Conservation (phyloP, 2,888 invertebrate species). For the Diarsia dahlii region DNA sequence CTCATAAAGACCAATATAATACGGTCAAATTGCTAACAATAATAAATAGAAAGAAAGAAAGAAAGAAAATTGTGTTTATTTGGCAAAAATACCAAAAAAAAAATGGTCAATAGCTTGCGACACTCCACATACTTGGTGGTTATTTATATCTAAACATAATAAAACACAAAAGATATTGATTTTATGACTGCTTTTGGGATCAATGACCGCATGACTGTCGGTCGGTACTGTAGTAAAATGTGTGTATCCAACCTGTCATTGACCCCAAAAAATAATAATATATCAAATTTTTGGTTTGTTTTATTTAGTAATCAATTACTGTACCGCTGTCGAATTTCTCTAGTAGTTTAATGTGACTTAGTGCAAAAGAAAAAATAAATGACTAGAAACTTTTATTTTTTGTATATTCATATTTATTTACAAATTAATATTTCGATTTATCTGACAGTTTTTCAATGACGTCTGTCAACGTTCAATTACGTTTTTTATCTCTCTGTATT, state of each 20-base stretch:
- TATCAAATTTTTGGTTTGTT: background rate
- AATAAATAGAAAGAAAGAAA: no score
- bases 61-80: no score
- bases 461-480: slow-evolving; percentile 14
- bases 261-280: background rate
- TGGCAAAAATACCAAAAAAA: no score
- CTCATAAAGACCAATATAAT: background rate
- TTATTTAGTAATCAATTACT: background rate
- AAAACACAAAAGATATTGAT: background rate
- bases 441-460: slow-evolving; percentile 15
- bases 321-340: background rate
- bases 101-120: background rate
- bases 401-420: background rate
- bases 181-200: background rate
- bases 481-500: background rate
- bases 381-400: background rate
- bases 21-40: background rate
- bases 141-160: background rate
- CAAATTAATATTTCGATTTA: slow-evolving; percentile 9
- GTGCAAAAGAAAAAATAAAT: background rate
- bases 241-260: background rate
- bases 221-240: background rate
- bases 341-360: background rate
- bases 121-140: background rate
- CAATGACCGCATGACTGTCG: background rate